Evolutionary conservation across 2,888 invertebrate species (phyloP).

Genomic region (Craniophora ligustri): DNA sequence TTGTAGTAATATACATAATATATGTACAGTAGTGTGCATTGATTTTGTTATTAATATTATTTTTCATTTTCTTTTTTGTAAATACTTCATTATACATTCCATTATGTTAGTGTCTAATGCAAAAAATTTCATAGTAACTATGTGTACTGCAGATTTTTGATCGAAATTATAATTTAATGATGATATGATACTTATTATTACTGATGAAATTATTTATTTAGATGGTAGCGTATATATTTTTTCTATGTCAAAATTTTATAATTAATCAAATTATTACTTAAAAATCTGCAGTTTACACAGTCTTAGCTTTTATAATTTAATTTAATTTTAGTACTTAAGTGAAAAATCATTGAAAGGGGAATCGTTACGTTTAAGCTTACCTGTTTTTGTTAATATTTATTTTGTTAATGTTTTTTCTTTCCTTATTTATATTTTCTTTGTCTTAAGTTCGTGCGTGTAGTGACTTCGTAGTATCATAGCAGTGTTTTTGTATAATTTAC

Average conservation of each 20-base stretch:
- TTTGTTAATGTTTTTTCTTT: constrained; percentile 81
- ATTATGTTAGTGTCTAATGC: constrained; percentile 57
- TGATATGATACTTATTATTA: constrained; percentile 26
- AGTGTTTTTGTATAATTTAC: constrained; percentile 67
- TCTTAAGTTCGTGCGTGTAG: constrained; percentile 76
- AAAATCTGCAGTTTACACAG: constrained; percentile 44
- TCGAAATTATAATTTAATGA: too few species aligned
- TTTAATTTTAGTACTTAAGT: constrained; percentile 54
- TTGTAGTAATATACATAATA: constrained; percentile 2
- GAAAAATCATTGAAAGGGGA: constrained; percentile 77
- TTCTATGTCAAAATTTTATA: constrained; percentile 43
- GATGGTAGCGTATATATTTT: constrained; percentile 25
- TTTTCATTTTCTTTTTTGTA: constrained; percentile 54
- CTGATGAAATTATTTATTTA: constrained; percentile 51
- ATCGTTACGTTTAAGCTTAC: constrained; percentile 87
- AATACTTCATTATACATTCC: constrained; percentile 75
- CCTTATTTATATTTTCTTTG: constrained; percentile 69
- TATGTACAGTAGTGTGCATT: constrained; percentile 53
- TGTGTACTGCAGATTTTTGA: constrained; percentile 47
- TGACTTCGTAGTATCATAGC: constrained; percentile 57
- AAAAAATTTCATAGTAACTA: constrained; percentile 25
- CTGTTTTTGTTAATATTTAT: constrained; percentile 84
- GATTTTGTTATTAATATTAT: constrained; percentile 57
- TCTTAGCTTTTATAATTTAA: constrained; percentile 33
- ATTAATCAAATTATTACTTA: constrained; percentile 31